A percentile compares a stretch with the other conserved stretches of the same genome.
These are phyloP conservation scores for Telmatherina bonti DNA, from an alignment of 2,797 vertebrate species.

Conservation along the genomic window DNA sequence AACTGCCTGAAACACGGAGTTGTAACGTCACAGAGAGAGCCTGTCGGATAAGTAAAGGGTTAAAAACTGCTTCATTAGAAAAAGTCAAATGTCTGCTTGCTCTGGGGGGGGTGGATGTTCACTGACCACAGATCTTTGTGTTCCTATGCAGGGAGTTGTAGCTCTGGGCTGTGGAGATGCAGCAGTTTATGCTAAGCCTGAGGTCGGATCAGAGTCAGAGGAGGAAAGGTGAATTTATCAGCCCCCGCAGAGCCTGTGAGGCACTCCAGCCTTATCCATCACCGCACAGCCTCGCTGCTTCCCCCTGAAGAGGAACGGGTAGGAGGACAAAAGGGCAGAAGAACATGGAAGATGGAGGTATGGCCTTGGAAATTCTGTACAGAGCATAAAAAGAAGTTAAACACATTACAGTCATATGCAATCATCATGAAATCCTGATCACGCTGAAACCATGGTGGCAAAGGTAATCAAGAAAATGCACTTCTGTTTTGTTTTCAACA, in stretches of 20 bases:
- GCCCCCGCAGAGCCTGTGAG: slow-evolving; percentile 56
- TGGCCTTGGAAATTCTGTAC: slow-evolving; percentile 11
- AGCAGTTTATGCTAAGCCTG: slow-evolving; percentile 52
- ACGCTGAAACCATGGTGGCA: neutral
- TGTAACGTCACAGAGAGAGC: slow-evolving; percentile 23
- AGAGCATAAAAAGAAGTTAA: neutral
- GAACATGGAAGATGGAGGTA: slow-evolving; percentile 15
- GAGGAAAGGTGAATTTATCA: slow-evolving; percentile 68
- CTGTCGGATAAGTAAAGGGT: slow-evolving; percentile 42
- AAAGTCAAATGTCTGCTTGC: neutral
- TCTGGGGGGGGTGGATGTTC: slow-evolving; percentile 38
- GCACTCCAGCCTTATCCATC: slow-evolving; percentile 61
- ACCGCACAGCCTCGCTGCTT: slow-evolving; percentile 43
- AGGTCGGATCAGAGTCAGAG: slow-evolving; percentile 56
- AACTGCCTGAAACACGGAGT: slow-evolving; percentile 15
- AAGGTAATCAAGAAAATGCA: neutral
- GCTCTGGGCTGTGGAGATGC: slow-evolving; percentile 37
- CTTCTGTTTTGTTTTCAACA: no score
- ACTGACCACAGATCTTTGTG: slow-evolving; percentile 36
- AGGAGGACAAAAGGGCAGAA: slow-evolving; percentile 18
- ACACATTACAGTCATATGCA: neutral
- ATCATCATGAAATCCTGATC: neutral
- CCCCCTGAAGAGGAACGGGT: slow-evolving; percentile 17
- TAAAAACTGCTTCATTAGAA: slow-evolving; percentile 21
- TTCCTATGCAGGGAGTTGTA: slow-evolving; percentile 29